phyloP scores from a whole-genome alignment of 2,888 invertebrate genomes.

The Monoplex corrugatus region DNA sequence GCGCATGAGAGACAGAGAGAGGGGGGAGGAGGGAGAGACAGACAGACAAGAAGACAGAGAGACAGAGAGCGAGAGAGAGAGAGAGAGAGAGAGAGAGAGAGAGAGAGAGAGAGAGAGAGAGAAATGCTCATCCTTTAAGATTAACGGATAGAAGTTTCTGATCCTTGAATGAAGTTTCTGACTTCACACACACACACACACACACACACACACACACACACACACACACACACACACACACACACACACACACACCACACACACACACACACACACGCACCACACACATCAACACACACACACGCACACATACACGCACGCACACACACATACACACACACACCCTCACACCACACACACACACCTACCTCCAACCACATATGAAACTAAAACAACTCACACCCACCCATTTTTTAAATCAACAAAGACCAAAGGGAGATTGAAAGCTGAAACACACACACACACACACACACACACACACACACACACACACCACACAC shows the following conservation, averaged over 20 bases:
- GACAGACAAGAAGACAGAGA: neutral
- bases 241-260: neutral
- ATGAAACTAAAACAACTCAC: neutral
- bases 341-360: neutral
- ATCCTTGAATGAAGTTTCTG: too few species aligned
- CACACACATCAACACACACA: slow-evolving; percentile 2
- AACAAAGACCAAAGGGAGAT: neutral
- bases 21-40: neutral
- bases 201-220: slow-evolving; percentile 37
- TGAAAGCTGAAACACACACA: neutral
- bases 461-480: neutral
- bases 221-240: neutral
- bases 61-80: neutral
- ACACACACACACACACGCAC: neutral
- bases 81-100: neutral
- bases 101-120: neutral
- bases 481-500: neutral
- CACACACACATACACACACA: neutral
- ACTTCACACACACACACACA: slow-evolving; percentile 17
- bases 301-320: neutral
- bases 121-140: too few species aligned
- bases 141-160: too few species aligned
- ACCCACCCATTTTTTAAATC: neutral
- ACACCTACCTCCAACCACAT: neutral
- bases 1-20: neutral